Evolutionary conservation across 1,140 invertebrate species (phyloP).

Genomic region (Eriocheir sinensis): DNA sequence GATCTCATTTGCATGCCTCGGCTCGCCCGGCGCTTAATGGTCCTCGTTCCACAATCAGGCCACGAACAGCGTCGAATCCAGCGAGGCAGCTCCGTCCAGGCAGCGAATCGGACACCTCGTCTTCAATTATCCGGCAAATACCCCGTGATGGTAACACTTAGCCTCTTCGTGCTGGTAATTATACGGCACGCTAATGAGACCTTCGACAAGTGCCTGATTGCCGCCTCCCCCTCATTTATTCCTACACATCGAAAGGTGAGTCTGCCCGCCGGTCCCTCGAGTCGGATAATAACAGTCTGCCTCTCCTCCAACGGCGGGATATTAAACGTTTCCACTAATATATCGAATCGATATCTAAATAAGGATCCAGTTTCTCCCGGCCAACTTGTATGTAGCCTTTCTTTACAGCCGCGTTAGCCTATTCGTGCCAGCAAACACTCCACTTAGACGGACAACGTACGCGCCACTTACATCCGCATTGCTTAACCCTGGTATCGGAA

Average conservation of each 20-base stretch:
- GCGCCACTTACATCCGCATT: not conserved
- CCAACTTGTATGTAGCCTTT: slow-evolving; percentile 2
- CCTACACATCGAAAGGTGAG: not conserved
- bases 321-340: slow-evolving; percentile 26
- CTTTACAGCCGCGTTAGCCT: not conserved
- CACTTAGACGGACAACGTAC: not conserved
- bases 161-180: not conserved
- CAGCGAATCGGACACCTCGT: slow-evolving; percentile 1
- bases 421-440: not conserved
- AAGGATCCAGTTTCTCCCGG: not conserved
- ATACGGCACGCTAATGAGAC: slow-evolving; percentile 2
- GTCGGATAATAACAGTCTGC: not conserved
- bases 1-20: not conserved
- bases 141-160: slow-evolving; percentile 12
- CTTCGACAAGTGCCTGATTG: slow-evolving; percentile 13
- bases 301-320: not conserved
- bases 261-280: not conserved
- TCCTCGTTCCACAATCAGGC: not conserved
- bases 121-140: slow-evolving; percentile 25
- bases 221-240: not conserved
- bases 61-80: not conserved
- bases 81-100: not conserved
- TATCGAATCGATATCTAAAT: slow-evolving; percentile 16
- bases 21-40: not conserved
- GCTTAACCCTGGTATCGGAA: not conserved